Conservation (phyloP, 2,113 vertebrate genomes). For the Acanthisitta chloris region DNA sequence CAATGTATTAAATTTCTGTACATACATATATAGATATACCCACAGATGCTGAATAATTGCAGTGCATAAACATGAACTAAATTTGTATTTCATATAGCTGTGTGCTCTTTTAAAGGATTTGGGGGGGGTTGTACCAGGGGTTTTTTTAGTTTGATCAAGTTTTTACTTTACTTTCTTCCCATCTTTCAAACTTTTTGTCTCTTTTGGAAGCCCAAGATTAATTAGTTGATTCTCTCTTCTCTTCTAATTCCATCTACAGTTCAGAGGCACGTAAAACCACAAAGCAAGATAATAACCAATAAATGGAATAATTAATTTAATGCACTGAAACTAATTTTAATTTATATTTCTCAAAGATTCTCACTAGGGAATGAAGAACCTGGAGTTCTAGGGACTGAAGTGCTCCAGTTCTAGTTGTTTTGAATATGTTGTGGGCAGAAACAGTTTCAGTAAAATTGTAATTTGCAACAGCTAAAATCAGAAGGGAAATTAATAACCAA, state of each 20-base stretch:
- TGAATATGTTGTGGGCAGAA: conserved; percentile 2
- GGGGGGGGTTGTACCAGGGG: background rate
- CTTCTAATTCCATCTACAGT: conserved; percentile 64
- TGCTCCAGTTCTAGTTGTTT: conserved; percentile 44
- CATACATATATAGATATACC: background rate
- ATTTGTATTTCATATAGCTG: background rate
- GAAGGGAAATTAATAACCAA: conserved; percentile 7
- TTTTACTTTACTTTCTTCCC: conserved; percentile 24
- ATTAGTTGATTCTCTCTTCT: conserved; percentile 61
- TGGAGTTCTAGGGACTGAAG: conserved; percentile 40
- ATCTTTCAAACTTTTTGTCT: conserved; percentile 32
- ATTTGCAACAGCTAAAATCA: conserved; percentile 13
- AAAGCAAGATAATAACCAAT: conserved; percentile 73
- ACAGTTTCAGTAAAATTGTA: conserved; percentile 12
- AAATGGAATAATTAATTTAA: conserved; percentile 75
- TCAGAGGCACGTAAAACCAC: conserved; percentile 64
- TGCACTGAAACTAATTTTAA: conserved; percentile 71
- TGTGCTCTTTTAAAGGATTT: background rate
- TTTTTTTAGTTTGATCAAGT: conserved; percentile 6
- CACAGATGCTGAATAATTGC: background rate
- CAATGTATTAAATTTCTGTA: background rate
- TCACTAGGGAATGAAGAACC: conserved; percentile 48
- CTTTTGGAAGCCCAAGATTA: conserved; percentile 63
- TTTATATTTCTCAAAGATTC: conserved; percentile 63
- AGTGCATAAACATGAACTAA: background rate